phyloP scores from a whole-genome alignment of 2,888 invertebrate genomes.

The Thymelicus acteon region DNA sequence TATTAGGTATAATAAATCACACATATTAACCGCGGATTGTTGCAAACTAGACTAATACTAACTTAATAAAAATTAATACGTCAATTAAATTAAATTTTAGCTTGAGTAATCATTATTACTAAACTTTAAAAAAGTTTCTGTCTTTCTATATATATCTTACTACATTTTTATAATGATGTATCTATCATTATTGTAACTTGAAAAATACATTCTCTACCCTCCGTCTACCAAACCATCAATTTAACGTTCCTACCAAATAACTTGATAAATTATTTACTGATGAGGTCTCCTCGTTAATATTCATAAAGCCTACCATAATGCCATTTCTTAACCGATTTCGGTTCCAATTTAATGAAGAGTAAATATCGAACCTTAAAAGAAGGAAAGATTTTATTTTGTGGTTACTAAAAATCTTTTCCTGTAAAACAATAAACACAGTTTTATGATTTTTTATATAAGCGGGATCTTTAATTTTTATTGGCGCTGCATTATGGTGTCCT shows the following conservation, averaged over 20 bases:
- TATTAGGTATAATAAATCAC: no score
- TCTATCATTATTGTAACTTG: background rate
- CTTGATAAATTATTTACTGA: conserved; percentile 1
- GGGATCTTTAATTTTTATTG: background rate
- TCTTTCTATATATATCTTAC: background rate
- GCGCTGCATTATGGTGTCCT: no score
- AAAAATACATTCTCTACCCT: background rate
- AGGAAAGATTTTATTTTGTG: conserved; percentile 15
- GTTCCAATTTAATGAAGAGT: conserved; percentile 12
- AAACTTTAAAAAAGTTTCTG: no score
- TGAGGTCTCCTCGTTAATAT: conserved; percentile 12
- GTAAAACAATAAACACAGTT: conserved; percentile 5
- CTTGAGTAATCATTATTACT: no score
- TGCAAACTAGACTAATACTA: no score
- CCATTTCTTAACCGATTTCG: background rate
- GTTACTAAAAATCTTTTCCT: conserved; percentile 27
- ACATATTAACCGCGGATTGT: no score
- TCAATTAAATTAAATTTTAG: no score
- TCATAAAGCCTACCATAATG: conserved; percentile 3
- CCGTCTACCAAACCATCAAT: background rate
- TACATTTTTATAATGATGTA: background rate
- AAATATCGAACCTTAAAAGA: conserved; percentile 8
- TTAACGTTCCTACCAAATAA: background rate
- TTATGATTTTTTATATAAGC: conserved; percentile 5
- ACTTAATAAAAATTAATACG: no score